Evolutionary conservation across 2,113 vertebrate species (phyloP).

Genomic region (Geococcyx californianus): DNA sequence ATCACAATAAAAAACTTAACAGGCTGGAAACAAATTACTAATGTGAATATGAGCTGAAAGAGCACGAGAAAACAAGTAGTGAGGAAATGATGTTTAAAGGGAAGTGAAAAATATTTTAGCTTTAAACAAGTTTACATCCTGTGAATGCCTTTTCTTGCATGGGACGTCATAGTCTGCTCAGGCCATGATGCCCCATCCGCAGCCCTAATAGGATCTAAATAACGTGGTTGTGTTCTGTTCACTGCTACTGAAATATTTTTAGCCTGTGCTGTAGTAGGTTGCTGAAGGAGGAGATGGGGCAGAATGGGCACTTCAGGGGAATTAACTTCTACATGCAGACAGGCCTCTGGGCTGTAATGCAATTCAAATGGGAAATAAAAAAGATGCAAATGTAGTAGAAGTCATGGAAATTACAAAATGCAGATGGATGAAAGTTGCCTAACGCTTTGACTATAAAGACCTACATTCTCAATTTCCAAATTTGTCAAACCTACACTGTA

Average conservation of each 20-base stretch:
- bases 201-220: not conserved
- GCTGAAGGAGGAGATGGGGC: not conserved
- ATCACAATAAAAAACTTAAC: constrained; percentile 23
- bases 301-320: not conserved
- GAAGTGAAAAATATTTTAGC: not conserved
- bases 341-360: not conserved
- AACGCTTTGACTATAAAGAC: not conserved
- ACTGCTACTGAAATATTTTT: not conserved
- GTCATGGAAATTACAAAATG: not conserved
- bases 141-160: not conserved
- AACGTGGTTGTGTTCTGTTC: not conserved
- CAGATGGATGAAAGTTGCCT: not conserved
- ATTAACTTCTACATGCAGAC: not conserved
- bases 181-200: not conserved
- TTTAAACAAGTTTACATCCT: not conserved
- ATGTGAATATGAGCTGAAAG: not conserved
- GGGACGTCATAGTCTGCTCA: not conserved
- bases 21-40: constrained; percentile 28
- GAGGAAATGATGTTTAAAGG: constrained; percentile 10
- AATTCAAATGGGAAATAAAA: not conserved
- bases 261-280: not conserved
- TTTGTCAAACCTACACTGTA: not conserved
- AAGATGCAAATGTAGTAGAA: not conserved
- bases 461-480: not conserved
- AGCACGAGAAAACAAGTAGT: not conserved